Evolutionary conservation across 2,888 invertebrate genomes (phyloP).

Genomic region (Limnephilus auricula): DNA sequence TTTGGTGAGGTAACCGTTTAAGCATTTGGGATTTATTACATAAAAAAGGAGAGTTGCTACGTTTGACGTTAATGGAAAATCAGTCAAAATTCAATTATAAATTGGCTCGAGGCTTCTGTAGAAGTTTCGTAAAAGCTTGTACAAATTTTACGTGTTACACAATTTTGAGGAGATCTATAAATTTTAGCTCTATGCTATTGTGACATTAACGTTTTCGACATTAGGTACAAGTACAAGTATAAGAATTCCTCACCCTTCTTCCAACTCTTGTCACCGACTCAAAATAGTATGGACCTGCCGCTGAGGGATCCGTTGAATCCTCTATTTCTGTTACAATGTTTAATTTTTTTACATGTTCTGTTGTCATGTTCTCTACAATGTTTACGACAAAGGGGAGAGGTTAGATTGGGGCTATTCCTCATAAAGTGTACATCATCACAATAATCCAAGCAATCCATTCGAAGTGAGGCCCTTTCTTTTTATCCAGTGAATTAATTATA

Average conservation of each 20-base stretch:
- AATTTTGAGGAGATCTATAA: not conserved
- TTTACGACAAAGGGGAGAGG: not conserved
- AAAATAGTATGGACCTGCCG: too few relatives aligned
- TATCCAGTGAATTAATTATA: not conserved
- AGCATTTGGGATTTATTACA: not conserved
- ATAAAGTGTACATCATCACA: not conserved
- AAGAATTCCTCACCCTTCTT: too few relatives aligned
- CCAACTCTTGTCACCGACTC: too few relatives aligned
- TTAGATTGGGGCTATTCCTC: not conserved
- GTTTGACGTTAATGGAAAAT: conserved; percentile 19
- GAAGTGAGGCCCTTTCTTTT: not conserved
- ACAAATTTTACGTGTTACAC: not conserved
- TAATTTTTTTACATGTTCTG: too few relatives aligned
- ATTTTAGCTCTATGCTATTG: too few relatives aligned
- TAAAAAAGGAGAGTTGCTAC: not conserved
- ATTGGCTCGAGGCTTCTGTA: not conserved
- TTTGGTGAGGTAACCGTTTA: not conserved
- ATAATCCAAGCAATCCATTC: not conserved
- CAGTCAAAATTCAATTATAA: not conserved
- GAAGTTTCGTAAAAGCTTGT: not conserved
- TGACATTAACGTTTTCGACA: too few relatives aligned
- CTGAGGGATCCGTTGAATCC: too few relatives aligned
- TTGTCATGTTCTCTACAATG: too few relatives aligned
- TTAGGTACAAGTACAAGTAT: too few relatives aligned
- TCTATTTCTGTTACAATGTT: too few relatives aligned